These are phyloP conservation scores for Hydrolagus colliei DNA, from an alignment of 2,797 vertebrate species.

Conservation along the genomic window DNA sequence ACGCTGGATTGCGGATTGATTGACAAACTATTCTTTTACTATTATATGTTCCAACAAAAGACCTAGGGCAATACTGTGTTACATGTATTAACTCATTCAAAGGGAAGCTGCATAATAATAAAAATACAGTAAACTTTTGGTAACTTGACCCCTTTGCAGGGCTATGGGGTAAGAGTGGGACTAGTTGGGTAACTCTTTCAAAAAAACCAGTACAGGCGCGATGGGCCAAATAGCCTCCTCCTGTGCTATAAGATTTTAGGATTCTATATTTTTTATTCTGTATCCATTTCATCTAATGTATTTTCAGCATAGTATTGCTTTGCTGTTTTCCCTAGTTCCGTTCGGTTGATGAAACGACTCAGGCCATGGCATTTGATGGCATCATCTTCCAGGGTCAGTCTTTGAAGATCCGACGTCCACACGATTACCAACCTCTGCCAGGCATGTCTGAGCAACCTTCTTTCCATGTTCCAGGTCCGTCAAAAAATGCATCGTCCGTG, in stretches of 20 bases:
- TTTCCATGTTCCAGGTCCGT: constrained; percentile 62
- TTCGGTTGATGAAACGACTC: constrained; percentile 64
- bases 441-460: constrained; percentile 64
- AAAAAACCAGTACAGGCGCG: too few relatives aligned
- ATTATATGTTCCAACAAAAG: too few relatives aligned
- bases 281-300: neutral
- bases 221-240: too few relatives aligned
- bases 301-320: neutral
- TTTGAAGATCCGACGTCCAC: constrained; percentile 61
- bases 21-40: too few relatives aligned
- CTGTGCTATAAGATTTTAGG: neutral
- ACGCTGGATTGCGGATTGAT: too few relatives aligned
- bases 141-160: too few relatives aligned
- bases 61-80: too few relatives aligned
- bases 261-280: neutral
- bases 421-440: constrained; percentile 61
- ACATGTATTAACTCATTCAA: too few relatives aligned
- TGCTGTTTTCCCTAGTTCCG: constrained; percentile 48
- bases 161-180: too few relatives aligned
- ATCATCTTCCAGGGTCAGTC: constrained; percentile 67
- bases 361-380: constrained; percentile 67
- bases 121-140: too few relatives aligned
- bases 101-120: too few relatives aligned
- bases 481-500: constrained; percentile 31
- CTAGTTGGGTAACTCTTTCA: too few relatives aligned